Conservation (phyloP, 1,140 invertebrate genomes). For the Drosophila biarmipes region DNA sequence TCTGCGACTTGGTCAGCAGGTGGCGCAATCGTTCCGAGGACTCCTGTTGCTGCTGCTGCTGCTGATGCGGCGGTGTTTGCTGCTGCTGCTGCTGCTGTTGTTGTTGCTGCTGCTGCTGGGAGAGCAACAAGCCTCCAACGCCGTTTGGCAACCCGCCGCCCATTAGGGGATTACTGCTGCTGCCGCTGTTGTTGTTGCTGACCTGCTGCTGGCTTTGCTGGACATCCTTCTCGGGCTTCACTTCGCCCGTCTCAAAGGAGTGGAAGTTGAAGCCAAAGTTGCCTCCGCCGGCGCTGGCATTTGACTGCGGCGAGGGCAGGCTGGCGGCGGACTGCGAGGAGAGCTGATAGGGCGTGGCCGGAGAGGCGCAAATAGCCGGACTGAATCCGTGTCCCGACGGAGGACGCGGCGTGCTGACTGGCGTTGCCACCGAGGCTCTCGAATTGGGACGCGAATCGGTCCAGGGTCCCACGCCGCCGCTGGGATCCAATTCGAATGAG, state of each 20-base stretch:
- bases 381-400: constrained; percentile 83
- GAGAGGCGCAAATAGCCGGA: constrained; percentile 82
- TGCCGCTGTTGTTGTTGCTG: constrained; percentile 45
- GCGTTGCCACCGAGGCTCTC: constrained; percentile 81
- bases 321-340: constrained; percentile 80
- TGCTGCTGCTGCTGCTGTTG: constrained; percentile 46
- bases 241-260: constrained; percentile 65
- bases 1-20: constrained; percentile 86
- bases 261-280: constrained; percentile 75
- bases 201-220: constrained; percentile 71
- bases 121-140: constrained; percentile 49
- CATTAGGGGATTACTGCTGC: constrained; percentile 43
- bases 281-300: constrained; percentile 84
- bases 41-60: constrained; percentile 57
- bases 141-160: constrained; percentile 57
- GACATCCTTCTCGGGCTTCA: constrained; percentile 68
- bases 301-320: constrained; percentile 82
- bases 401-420: constrained; percentile 78
- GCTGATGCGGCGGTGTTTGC: constrained; percentile 28
- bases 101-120: constrained; percentile 45
- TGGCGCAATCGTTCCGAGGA: constrained; percentile 88
- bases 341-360: constrained; percentile 80
- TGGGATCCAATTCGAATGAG: constrained; percentile 80
- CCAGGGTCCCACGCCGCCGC: constrained; percentile 73
- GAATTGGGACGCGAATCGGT: constrained; percentile 82